phyloP scores from a whole-genome alignment of 2,113 vertebrate genomes.

The Scomber colias region DNA sequence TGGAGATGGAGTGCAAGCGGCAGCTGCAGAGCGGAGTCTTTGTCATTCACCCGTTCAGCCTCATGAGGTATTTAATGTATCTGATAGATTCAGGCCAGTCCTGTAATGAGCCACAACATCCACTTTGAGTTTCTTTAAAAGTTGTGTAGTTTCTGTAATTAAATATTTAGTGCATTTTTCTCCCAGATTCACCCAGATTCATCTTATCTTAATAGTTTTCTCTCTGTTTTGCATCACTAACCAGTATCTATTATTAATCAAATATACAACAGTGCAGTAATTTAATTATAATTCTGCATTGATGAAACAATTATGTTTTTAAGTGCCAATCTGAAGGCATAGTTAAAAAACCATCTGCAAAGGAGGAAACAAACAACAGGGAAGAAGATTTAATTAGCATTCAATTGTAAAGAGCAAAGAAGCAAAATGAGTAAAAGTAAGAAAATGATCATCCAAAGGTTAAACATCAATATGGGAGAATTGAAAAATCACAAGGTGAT shows the following conservation, averaged over 20 bases:
- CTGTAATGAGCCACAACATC: not conserved
- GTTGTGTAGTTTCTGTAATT: not conserved
- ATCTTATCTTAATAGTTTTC: too few relatives aligned
- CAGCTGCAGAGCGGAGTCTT: slow-evolving; percentile 81
- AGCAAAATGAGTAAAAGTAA: not conserved
- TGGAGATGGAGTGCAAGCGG: slow-evolving; percentile 82
- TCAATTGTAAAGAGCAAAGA: too few relatives aligned
- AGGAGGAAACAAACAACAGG: too few relatives aligned
- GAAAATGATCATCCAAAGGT: not conserved
- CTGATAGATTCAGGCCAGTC: slow-evolving; percentile 57
- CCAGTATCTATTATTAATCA: not conserved
- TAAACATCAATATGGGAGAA: not conserved
- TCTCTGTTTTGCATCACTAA: not conserved
- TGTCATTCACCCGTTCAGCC: slow-evolving; percentile 86
- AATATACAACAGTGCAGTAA: too few relatives aligned
- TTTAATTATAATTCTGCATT: too few relatives aligned
- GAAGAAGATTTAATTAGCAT: too few relatives aligned
- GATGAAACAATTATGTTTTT: too few relatives aligned
- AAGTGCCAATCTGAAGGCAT: too few relatives aligned
- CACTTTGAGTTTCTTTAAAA: not conserved
- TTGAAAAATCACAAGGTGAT: not conserved
- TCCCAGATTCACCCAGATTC: too few relatives aligned
- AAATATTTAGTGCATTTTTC: not conserved
- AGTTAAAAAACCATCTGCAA: too few relatives aligned
- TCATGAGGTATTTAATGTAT: slow-evolving; percentile 79